These are phyloP conservation scores for Choristoneura rosaceana DNA, from an alignment of 2,888 invertebrate genomes.

Conservation along the genomic window DNA sequence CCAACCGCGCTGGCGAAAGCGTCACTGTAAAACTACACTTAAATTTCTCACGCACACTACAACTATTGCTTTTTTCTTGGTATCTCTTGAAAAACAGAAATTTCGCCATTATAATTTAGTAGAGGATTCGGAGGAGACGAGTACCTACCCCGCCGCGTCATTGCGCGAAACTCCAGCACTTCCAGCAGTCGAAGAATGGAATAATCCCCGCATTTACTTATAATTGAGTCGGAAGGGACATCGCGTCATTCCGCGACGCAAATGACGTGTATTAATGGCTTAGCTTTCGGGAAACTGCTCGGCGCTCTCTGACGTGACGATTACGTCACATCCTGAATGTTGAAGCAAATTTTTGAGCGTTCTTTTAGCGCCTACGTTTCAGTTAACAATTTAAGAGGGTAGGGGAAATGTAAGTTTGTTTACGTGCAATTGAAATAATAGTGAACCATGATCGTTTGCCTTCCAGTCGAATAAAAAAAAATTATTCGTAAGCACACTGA, in stretches of 20 bases:
- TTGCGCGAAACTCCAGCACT: not conserved
- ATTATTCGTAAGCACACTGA: no score
- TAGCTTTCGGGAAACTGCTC: slow-evolving; percentile 15
- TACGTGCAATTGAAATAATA: no score
- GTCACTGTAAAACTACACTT: no score
- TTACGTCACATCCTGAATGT: slow-evolving; percentile 24
- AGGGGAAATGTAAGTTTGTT: not conserved
- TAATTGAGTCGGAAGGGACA: slow-evolving; percentile 32
- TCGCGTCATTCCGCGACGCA: slow-evolving; percentile 34
- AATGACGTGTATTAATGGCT: slow-evolving; percentile 37
- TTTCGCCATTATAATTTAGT: no score
- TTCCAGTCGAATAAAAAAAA: no score
- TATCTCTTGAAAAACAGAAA: no score
- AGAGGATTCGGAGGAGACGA: no score
- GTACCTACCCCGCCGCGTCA: not conserved
- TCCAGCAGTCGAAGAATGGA: not conserved
- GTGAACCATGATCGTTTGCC: no score
- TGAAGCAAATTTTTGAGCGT: slow-evolving; percentile 12
- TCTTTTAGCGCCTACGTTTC: not conserved
- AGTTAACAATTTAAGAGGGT: not conserved
- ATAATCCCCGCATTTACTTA: slow-evolving; percentile 15
- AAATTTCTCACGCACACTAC: no score
- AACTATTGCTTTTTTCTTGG: no score
- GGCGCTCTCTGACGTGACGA: slow-evolving; percentile 22
- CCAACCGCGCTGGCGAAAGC: no score